A percentile compares a stretch with the other conserved stretches of the same genome.
These are phyloP conservation scores for Pterostichus madidus DNA, from an alignment of 2,888 invertebrate species.

Conservation along the genomic window DNA sequence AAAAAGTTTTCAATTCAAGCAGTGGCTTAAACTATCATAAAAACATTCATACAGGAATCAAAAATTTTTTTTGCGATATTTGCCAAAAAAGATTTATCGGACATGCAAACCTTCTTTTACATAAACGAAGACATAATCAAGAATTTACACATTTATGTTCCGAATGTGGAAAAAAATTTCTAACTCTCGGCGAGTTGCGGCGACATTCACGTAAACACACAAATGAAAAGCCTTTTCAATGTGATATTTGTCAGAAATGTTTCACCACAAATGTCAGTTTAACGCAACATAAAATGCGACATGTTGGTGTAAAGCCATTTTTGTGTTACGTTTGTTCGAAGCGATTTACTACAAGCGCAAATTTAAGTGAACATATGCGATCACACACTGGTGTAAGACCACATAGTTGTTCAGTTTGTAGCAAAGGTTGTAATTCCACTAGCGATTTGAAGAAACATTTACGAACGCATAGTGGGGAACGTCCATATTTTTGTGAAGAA, in stretches of 20 bases:
- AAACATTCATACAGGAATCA: constrained; percentile 65
- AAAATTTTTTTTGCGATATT: constrained; percentile 65
- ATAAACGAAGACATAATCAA: constrained; percentile 65
- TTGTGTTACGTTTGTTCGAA: constrained; percentile 67
- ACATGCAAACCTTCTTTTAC: constrained; percentile 60
- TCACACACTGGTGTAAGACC: constrained; percentile 68
- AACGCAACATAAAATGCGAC: constrained; percentile 67
- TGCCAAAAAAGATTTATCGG: constrained; percentile 66
- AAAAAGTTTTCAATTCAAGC: constrained; percentile 65
- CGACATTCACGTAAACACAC: constrained; percentile 67
- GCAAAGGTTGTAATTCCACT: constrained; percentile 68
- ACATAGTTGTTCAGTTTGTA: constrained; percentile 66
- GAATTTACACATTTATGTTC: constrained; percentile 65
- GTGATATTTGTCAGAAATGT: constrained; percentile 66
- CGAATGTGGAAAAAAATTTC: constrained; percentile 66
- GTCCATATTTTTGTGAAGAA: constrained; percentile 66
- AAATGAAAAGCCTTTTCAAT: constrained; percentile 67
- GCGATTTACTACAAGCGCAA: constrained; percentile 66
- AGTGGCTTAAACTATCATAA: constrained; percentile 65
- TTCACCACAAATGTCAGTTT: constrained; percentile 67
- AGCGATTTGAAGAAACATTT: constrained; percentile 68
- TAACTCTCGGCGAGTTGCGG: constrained; percentile 66
- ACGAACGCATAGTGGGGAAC: constrained; percentile 68
- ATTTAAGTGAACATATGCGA: constrained; percentile 67
- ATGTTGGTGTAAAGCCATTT: constrained; percentile 67